Percentiles rank a stretch among this genome's conserved stretches.
Conservation (phyloP, 2,113 vertebrate genomes). For the Eolophus roseicapilla region DNA sequence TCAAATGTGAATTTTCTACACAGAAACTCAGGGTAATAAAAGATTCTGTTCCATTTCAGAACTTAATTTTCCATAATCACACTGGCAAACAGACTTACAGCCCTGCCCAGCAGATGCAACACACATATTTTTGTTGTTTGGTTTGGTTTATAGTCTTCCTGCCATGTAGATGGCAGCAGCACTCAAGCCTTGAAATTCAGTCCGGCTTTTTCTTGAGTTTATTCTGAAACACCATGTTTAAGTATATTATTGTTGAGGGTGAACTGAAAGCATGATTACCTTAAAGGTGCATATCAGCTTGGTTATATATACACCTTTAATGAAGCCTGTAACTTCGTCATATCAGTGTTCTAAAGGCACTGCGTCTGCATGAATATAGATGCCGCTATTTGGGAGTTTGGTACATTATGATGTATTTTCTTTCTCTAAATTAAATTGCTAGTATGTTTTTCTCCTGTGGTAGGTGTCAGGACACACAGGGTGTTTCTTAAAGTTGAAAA, state of each 20-base stretch:
- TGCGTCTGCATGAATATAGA: not conserved
- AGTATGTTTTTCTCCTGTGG: not conserved
- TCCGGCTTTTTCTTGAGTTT: not conserved
- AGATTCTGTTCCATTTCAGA: not conserved
- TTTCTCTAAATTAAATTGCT: not conserved
- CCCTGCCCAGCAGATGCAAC: not conserved
- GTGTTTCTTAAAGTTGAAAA: not conserved
- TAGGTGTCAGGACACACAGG: not conserved
- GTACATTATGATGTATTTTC: not conserved
- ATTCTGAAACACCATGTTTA: not conserved
- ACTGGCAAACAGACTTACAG: not conserved
- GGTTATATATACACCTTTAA: not conserved
- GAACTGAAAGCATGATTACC: conserved; percentile 9
- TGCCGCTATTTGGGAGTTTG: not conserved
- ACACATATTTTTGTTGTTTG: not conserved
- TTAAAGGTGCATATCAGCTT: conserved; percentile 28
- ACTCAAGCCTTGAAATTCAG: conserved; percentile 70
- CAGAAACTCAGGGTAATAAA: not conserved
- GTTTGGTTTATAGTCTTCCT: conserved; percentile 58
- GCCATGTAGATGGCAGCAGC: conserved; percentile 78
- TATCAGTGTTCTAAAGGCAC: conserved; percentile 21
- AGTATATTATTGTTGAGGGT: not conserved
- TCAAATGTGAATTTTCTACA: not conserved
- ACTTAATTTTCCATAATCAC: not conserved
- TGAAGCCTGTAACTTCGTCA: conserved; percentile 1